Evolutionary conservation across 2,888 invertebrate species (phyloP), one percentile per base, ranked within the genome.

Genomic region (Nowickia ferox): DNA sequence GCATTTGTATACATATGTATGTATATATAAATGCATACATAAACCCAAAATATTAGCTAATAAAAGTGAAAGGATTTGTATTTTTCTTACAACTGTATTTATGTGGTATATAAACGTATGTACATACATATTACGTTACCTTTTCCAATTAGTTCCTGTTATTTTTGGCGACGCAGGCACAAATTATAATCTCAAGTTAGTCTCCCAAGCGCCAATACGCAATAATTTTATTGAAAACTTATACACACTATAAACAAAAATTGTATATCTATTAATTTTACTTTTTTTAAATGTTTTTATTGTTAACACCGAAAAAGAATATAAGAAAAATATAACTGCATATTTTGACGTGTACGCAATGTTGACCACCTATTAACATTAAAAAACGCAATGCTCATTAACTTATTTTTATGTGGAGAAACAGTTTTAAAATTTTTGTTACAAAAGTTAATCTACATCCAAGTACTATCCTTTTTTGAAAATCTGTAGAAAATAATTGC

Each of bases 261-360:
- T 55, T 72, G n/a, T 71, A 57, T 69, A 82, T 51, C 30, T 72
- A 66, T 66, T 59, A 59, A 65, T 72, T 72, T 77, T 71, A 57
- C n/a, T 44, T 59, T 76, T 48, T 77, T 65, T 11, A 17, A 61
- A 19, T 17, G n/a, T 10, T 22, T 77, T 65, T 59, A 42, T 77
- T 83, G 72, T n/a, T 61, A 63, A 51, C 51, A 66, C 83, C 57
- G 65, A 77, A 77, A 71, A 59, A 82, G 46, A 69, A 11, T 77
- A 65, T 65, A 77, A 57, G 71, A 83, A 83, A 77, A 77, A 72
- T 81, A 72, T 72, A 59, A 71, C 63, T 46, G 38, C 10, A 53
- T 13, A 53, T 71, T 72, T 83, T 83, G 83, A 83, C 83, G 83
- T 83, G 59, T 66, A 53, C 68, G 17, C 17, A 78, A 44, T 81